Evolutionary conservation across 1,140 invertebrate genomes (phyloP).

Genomic region (Bombyx mori): ASM3026992v2 NC_085123.1:12043501-12044000

Average conservation of each 20-base stretch:
- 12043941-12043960: slow-evolving; percentile 67
- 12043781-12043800: slow-evolving; percentile 51
- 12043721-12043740: slow-evolving; percentile 1
- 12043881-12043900: slow-evolving; percentile 72
- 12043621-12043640: too few relatives aligned
- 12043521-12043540: too few relatives aligned
- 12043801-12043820: slow-evolving; percentile 73
- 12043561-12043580: too few relatives aligned
- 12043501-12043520: too few relatives aligned
- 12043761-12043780: not conserved
- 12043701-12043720: not conserved
- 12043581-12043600: too few relatives aligned
- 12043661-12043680: too few relatives aligned
- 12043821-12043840: slow-evolving; percentile 68
- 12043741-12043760: too few relatives aligned
- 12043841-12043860: slow-evolving; percentile 74
- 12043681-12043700: too few relatives aligned
- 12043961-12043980: slow-evolving; percentile 42
- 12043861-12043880: slow-evolving; percentile 72
- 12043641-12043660: too few relatives aligned
- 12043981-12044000: slow-evolving; percentile 1
- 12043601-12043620: too few relatives aligned
- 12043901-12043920: slow-evolving; percentile 70
- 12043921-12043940: slow-evolving; percentile 63
- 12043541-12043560: too few relatives aligned